phyloP scores from a whole-genome alignment of 92 coral and sea anemone species.

The Anthopleura xanthogrammica region DNA sequence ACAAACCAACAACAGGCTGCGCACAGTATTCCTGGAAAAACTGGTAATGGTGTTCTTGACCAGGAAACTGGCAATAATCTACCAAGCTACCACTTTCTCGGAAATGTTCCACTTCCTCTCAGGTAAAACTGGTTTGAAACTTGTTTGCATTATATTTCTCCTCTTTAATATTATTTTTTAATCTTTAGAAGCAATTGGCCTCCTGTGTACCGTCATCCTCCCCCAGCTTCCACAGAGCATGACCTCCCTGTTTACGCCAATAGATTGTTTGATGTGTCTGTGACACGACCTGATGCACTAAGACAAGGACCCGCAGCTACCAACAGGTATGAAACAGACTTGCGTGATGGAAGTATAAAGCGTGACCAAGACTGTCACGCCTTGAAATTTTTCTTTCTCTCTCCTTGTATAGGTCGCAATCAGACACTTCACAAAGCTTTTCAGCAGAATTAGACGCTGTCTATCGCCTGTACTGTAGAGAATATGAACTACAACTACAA shows the following conservation, averaged over 20 bases:
- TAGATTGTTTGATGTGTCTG: slow-evolving; percentile 49
- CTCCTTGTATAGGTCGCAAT: slow-evolving; percentile 53
- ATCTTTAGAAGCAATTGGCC: slow-evolving; percentile 1
- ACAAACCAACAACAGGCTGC: background rate
- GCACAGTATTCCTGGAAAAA: background rate
- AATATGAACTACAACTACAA: slow-evolving; percentile 83
- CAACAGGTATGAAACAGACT: background rate
- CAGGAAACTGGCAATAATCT: background rate
- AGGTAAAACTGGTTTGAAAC: background rate
- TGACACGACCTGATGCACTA: slow-evolving; percentile 8
- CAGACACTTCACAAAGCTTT: slow-evolving; percentile 71
- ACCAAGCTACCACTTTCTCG: slow-evolving; percentile 13
- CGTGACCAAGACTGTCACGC: background rate
- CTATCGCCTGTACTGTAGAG: slow-evolving; percentile 77
- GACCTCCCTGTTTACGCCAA: slow-evolving; percentile 51
- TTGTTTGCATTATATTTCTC: background rate
- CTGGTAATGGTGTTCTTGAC: background rate
- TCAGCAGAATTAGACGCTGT: slow-evolving; percentile 84
- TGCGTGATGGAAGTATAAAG: background rate
- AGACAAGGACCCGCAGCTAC: background rate
- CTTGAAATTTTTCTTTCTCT: background rate
- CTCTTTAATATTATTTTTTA: background rate
- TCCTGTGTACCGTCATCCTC: slow-evolving; percentile 10
- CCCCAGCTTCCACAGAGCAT: slow-evolving; percentile 20
- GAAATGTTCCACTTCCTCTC: background rate